These are phyloP conservation scores for Galemys pyrenaicus DNA, from an alignment of 2,113 vertebrate genomes.

Conservation along the genomic window DNA sequence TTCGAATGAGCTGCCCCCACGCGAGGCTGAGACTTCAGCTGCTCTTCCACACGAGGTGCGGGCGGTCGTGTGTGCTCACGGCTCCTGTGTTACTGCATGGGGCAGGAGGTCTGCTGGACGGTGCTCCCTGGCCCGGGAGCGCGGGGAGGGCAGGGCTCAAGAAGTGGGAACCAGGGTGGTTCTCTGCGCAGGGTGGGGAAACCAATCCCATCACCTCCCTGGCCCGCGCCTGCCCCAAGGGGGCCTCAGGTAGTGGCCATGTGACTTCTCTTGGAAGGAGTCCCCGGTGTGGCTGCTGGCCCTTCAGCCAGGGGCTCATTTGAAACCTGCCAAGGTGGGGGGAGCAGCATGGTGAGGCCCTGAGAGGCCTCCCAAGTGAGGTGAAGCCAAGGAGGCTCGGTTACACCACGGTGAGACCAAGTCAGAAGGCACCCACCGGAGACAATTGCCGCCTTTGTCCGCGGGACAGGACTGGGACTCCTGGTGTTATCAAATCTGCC, in stretches of 20 bases:
- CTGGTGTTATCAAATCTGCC: constrained; percentile 58
- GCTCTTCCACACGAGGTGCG: not conserved
- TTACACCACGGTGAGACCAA: constrained; percentile 47
- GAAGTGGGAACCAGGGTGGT: fast-evolving
- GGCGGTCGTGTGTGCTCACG: not conserved
- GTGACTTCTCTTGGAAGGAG: not conserved
- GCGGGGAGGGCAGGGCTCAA: not conserved
- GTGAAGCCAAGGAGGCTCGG: not conserved
- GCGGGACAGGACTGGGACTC: not conserved
- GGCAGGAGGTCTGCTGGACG: no score
- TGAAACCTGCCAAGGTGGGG: constrained; percentile 20
- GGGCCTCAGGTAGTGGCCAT: not conserved
- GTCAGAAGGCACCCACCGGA: constrained; percentile 50
- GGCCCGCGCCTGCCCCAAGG: not conserved
- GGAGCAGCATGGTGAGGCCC: not conserved
- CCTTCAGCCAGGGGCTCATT: fast-evolving
- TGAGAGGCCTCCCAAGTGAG: not conserved
- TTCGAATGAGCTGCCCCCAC: not conserved
- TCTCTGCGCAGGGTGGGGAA: fast-evolving
- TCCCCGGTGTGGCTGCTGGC: constrained; percentile 24
- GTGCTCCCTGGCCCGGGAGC: no score
- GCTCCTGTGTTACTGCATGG: no score
- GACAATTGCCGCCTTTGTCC: constrained; percentile 70
- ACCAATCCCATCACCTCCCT: not conserved
- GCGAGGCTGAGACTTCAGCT: not conserved